phyloP scores from a whole-genome alignment of 2,113 vertebrate species.

The Calypte anna region DNA sequence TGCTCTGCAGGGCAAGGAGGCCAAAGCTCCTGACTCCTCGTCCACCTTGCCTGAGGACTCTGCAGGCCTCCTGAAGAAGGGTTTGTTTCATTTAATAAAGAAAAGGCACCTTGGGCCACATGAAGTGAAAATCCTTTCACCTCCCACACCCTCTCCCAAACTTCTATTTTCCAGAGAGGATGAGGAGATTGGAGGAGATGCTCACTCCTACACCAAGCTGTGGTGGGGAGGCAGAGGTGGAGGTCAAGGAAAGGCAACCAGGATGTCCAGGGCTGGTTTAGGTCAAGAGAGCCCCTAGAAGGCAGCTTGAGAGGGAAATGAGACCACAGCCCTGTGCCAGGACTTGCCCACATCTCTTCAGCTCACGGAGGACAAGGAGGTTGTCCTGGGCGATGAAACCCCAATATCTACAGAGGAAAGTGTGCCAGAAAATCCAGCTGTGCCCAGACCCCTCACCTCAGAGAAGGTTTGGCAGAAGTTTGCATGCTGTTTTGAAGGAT shows the following conservation, averaged over 20 bases:
- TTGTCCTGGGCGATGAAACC: neutral
- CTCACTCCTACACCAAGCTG: neutral
- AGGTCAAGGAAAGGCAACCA: neutral
- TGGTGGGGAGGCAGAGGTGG: neutral
- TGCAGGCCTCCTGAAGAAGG: neutral
- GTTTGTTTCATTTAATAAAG: neutral
- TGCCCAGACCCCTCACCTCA: neutral
- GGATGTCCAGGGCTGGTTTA: fast-evolving
- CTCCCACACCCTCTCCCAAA: fast-evolving
- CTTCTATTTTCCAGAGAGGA: neutral
- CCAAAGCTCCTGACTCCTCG: neutral
- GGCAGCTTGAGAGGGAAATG: neutral
- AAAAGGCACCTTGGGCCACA: neutral
- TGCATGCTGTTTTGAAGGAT: neutral
- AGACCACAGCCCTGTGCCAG: fast-evolving
- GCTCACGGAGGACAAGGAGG: neutral
- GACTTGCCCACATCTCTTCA: neutral
- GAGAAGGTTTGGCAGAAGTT: neutral
- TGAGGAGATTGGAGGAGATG: fast-evolving
- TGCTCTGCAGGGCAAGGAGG: neutral
- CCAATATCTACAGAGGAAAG: neutral
- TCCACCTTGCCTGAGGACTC: neutral
- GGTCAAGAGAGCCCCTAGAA: neutral
- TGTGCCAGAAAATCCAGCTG: fast-evolving
- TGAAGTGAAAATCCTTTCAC: neutral